These are phyloP conservation scores for Elephantulus edwardii DNA, from an alignment of 2,113 vertebrate species.

Conservation along the genomic window DNA sequence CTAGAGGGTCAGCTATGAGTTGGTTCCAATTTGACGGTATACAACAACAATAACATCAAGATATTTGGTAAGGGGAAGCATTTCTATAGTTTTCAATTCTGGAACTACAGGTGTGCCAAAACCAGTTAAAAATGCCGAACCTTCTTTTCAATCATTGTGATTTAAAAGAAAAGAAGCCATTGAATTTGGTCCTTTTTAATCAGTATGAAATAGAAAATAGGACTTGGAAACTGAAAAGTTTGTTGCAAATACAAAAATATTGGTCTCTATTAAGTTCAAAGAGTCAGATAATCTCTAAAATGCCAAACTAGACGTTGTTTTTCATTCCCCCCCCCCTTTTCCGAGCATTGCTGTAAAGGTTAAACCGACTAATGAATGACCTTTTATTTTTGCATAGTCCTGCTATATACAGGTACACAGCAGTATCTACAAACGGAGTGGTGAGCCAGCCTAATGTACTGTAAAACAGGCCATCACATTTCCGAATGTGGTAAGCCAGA, in stretches of 20 bases:
- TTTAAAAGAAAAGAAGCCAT: background rate
- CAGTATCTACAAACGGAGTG: background rate
- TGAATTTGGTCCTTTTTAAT: background rate
- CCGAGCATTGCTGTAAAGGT: background rate
- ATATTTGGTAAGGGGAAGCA: background rate
- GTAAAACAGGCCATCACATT: background rate
- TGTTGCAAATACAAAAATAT: background rate
- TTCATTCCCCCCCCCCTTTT: background rate
- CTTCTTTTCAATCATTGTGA: background rate
- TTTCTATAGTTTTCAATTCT: background rate
- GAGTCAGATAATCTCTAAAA: background rate
- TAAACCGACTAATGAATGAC: background rate
- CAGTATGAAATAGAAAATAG: background rate
- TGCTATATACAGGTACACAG: background rate
- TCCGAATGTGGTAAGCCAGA: background rate
- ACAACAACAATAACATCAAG: background rate
- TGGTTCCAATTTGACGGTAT: too few relatives aligned
- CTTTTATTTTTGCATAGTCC: background rate
- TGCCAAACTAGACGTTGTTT: background rate
- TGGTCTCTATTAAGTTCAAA: conserved; percentile 4
- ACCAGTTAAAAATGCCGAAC: background rate
- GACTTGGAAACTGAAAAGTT: background rate
- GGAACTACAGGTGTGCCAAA: background rate
- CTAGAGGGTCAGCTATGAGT: too few relatives aligned
- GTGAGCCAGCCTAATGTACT: too few relatives aligned